A percentile compares a stretch with the other conserved stretches of the same genome.
phyloP scores from a whole-genome alignment of 2,888 invertebrate genomes.

The Trissoscelio sp. region DNA sequence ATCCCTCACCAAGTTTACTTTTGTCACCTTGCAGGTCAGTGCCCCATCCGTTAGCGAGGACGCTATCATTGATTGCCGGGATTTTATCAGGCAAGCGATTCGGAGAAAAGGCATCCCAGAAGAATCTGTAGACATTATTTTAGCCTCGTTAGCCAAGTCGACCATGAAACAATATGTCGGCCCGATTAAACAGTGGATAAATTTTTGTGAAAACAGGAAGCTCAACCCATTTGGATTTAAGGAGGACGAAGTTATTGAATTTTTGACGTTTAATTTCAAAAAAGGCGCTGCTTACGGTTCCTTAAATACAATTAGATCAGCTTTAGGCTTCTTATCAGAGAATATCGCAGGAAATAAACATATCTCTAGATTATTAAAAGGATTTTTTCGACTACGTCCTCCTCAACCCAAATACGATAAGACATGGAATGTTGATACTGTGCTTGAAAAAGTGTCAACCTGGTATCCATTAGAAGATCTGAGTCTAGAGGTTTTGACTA shows the following conservation, averaged over 20 bases:
- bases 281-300: conserved; percentile 68
- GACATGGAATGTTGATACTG: conserved; percentile 53
- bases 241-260: conserved; percentile 48
- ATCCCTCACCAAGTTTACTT: conserved; percentile 2
- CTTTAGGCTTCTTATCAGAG: conserved; percentile 69
- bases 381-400: conserved; percentile 46
- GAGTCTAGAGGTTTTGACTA: conserved; percentile 2
- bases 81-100: conserved; percentile 4
- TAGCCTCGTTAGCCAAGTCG: conserved; percentile 69
- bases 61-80: conserved; percentile 21
- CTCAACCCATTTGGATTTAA: conserved; percentile 30
- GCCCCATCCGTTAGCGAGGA: conserved; percentile 13
- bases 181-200: conserved; percentile 70
- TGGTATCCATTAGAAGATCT: conserved; percentile 26
- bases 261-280: conserved; percentile 52
- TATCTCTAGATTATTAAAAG: conserved; percentile 71
- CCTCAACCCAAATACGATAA: conserved; percentile 49
- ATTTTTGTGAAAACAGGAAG: conserved; percentile 61
- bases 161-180: conserved; percentile 70
- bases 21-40: conserved; percentile 32
- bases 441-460: conserved; percentile 25
- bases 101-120: conserved; percentile 49
- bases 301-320: conserved; percentile 72
- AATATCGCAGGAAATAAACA: conserved; percentile 58
- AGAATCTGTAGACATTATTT: conserved; percentile 1